Conservation (phyloP, 2,888 invertebrate genomes). For the Drosophila mimetica region DNA sequence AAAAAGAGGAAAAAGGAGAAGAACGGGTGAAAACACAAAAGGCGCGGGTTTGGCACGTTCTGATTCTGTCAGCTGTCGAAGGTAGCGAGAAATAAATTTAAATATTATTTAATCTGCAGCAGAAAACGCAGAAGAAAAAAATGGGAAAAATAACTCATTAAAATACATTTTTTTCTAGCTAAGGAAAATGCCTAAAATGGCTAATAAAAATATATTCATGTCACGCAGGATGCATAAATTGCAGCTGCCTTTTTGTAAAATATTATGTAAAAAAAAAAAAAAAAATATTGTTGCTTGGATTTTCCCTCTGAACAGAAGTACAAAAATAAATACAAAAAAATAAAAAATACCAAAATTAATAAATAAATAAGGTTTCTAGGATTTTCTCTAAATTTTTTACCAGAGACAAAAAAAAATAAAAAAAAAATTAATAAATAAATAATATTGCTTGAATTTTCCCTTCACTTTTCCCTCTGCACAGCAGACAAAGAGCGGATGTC, state of each 20-base stretch:
- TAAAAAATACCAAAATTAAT: too few species aligned
- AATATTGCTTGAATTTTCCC: too few species aligned
- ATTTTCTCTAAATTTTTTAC: too few species aligned
- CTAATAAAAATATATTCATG: not conserved
- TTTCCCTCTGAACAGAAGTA: too few species aligned
- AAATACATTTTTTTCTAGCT: not conserved
- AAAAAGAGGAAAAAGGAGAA: not conserved
- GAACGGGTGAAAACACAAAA: slow-evolving; percentile 5
- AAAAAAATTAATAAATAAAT: too few species aligned
- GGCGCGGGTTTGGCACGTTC: slow-evolving; percentile 51
- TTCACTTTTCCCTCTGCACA: slow-evolving; percentile 2
- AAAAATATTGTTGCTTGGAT: too few species aligned
- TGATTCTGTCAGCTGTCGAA: slow-evolving; percentile 49
- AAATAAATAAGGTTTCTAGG: too few species aligned
- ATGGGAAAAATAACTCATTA: not conserved
- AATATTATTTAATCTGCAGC: slow-evolving; percentile 1
- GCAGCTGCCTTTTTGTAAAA: not conserved
- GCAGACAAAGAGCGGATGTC: slow-evolving; percentile 10
- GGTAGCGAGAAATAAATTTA: slow-evolving; percentile 14
- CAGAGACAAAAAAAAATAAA: too few species aligned
- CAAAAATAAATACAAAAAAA: too few species aligned
- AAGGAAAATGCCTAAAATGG: too few species aligned
- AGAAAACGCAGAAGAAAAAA: not conserved
- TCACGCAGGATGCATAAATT: not conserved
- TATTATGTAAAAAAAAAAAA: too few species aligned